Evolutionary conservation across 2,113 vertebrate genomes (phyloP).

Genomic region (Todiramphus chloris): DNA sequence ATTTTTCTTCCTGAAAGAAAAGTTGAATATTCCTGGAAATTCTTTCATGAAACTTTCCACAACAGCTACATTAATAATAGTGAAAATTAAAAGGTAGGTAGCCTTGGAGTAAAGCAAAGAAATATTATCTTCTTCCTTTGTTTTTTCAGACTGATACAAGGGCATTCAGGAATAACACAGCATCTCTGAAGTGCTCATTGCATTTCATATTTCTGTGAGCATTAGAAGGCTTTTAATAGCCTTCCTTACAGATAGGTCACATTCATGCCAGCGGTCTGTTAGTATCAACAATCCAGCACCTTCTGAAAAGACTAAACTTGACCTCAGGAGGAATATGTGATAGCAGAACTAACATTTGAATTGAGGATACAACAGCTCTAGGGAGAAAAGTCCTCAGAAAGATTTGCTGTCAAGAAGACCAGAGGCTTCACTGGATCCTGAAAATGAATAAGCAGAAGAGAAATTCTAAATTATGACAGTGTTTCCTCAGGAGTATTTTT

Average conservation of each 20-base stretch:
- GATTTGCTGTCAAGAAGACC: not conserved
- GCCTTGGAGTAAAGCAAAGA: not conserved
- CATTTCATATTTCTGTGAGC: not conserved
- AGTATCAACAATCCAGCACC: not conserved
- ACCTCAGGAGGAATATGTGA: not conserved
- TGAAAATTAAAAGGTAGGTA: not conserved
- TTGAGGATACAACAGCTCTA: rapidly evolving
- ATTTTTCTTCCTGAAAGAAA: not conserved
- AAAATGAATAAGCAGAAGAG: not conserved
- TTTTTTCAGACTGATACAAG: not conserved
- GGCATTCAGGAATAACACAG: not conserved
- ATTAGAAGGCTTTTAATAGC: not conserved
- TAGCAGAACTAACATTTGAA: not conserved
- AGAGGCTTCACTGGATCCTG: not conserved
- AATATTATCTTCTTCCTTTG: not conserved
- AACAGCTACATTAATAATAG: not conserved
- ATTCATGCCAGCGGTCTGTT: not conserved
- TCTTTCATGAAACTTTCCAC: not conserved
- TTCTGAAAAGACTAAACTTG: not conserved
- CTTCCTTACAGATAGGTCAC: not conserved
- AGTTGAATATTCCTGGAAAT: not conserved
- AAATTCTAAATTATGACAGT: not conserved
- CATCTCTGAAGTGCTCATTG: not conserved
- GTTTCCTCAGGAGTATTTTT: not conserved
- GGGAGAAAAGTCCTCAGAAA: not conserved